Evolutionary conservation across 2,113 vertebrate genomes (phyloP).

Genomic region (Gila orcuttii): DNA sequence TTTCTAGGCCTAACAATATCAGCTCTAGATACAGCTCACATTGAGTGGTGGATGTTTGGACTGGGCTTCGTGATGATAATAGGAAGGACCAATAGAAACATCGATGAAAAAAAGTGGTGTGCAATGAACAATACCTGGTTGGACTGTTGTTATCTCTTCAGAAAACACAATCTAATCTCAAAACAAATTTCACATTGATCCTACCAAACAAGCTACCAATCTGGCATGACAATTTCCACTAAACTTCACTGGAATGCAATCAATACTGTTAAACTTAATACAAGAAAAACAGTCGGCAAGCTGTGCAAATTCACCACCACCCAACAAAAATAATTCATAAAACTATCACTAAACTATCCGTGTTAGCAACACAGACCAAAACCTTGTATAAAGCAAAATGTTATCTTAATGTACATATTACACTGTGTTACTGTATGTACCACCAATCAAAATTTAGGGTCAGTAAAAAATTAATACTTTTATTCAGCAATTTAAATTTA

Average conservation of each 20-base stretch:
- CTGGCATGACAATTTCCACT: not conserved
- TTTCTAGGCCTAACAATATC: not conserved
- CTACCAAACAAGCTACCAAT: not conserved
- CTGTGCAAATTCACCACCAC: not conserved
- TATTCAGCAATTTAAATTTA: not conserved
- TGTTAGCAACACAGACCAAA: not conserved
- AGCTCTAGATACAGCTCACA: not conserved
- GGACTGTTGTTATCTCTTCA: not conserved
- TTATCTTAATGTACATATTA: not conserved
- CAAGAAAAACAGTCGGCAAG: not conserved
- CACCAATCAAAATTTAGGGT: not conserved
- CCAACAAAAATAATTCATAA: not conserved
- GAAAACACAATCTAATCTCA: conserved; percentile 10
- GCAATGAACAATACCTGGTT: conserved; percentile 5
- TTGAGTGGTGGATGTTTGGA: conserved; percentile 1
- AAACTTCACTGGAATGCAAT: not conserved
- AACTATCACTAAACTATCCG: not conserved
- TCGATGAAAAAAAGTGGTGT: not conserved
- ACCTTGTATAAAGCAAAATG: not conserved
- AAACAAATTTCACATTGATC: conserved; percentile 32
- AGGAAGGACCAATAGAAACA: not conserved
- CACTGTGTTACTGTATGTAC: not conserved
- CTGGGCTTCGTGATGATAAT: not conserved
- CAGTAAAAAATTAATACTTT: not conserved
- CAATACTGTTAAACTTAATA: conserved; percentile 17